These are phyloP conservation scores for Boloria euphrosyne DNA, from an alignment of 2,888 invertebrate genomes.

Conservation along the genomic window DNA sequence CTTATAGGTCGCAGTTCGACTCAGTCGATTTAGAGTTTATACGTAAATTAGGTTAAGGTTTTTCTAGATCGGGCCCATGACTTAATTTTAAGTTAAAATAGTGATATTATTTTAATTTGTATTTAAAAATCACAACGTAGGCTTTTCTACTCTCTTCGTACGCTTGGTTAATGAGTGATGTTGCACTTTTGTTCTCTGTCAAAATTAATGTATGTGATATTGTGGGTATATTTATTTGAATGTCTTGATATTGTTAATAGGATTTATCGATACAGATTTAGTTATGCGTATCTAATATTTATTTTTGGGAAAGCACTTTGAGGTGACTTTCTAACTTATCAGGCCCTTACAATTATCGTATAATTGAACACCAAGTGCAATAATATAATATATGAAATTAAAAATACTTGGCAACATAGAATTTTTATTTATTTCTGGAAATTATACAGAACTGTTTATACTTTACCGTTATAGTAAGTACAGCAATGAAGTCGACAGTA, in stretches of 20 bases:
- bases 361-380: background rate
- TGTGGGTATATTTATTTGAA: background rate
- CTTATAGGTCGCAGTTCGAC: conserved; percentile 67
- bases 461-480: too few relatives aligned
- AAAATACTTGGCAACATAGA: background rate
- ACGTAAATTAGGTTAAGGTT: conserved; percentile 69
- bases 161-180: conserved; percentile 36
- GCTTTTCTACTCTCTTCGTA: conserved; percentile 53
- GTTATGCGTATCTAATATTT: conserved; percentile 6
- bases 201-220: conserved; percentile 40
- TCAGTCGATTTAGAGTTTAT: conserved; percentile 65
- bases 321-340: too few relatives aligned
- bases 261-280: background rate
- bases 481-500: background rate
- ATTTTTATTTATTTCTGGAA: background rate
- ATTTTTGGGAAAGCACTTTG: background rate
- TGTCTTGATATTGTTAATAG: background rate
- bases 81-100: conserved; percentile 75
- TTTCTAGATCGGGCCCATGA: conserved; percentile 79
- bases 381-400: conserved; percentile 1
- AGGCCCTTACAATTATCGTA: too few relatives aligned
- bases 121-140: conserved; percentile 43
- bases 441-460: too few relatives aligned
- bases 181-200: conserved; percentile 42
- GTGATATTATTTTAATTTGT: conserved; percentile 48